These are phyloP conservation scores for Calcarius lapponicus DNA, from an alignment of 2,797 vertebrate species.

Conservation along the genomic window DNA sequence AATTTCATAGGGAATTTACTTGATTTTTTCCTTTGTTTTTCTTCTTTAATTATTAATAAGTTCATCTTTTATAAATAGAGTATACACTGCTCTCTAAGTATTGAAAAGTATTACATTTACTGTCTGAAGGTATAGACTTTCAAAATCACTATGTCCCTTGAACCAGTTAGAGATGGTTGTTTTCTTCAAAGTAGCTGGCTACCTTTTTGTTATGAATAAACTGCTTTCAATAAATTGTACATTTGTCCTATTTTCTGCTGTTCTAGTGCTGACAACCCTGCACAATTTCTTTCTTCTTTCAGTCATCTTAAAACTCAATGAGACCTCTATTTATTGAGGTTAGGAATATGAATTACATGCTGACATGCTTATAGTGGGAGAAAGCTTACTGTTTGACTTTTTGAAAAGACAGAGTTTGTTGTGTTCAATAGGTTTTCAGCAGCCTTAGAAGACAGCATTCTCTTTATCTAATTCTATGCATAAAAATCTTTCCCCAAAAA, in stretches of 20 bases:
- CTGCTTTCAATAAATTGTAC: not conserved
- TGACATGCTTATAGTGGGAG: not conserved
- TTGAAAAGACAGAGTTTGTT: slow-evolving; percentile 7
- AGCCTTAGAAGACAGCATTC: slow-evolving; percentile 7
- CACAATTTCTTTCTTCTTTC: not conserved
- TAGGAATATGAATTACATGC: not conserved
- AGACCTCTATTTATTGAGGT: slow-evolving; percentile 27
- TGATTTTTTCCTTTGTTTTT: slow-evolving; percentile 12
- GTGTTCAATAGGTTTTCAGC: not conserved
- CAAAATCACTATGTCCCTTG: not conserved
- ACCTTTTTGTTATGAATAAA: not conserved
- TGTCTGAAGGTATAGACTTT: not conserved
- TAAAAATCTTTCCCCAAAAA: slow-evolving; percentile 22
- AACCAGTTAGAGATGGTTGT: not conserved
- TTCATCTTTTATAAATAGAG: not conserved
- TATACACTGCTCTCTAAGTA: not conserved
- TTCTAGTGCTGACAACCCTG: not conserved
- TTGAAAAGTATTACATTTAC: not conserved
- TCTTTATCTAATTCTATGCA: slow-evolving; percentile 38
- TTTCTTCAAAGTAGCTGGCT: slow-evolving; percentile 9
- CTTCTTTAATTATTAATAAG: slow-evolving; percentile 23
- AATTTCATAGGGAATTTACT: slow-evolving; percentile 19
- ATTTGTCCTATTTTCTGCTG: slow-evolving; percentile 12
- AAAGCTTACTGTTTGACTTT: slow-evolving; percentile 18
- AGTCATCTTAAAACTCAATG: not conserved